phyloP scores from a whole-genome alignment of 2,797 vertebrate species.

The Apogon hyalosoma region DNA sequence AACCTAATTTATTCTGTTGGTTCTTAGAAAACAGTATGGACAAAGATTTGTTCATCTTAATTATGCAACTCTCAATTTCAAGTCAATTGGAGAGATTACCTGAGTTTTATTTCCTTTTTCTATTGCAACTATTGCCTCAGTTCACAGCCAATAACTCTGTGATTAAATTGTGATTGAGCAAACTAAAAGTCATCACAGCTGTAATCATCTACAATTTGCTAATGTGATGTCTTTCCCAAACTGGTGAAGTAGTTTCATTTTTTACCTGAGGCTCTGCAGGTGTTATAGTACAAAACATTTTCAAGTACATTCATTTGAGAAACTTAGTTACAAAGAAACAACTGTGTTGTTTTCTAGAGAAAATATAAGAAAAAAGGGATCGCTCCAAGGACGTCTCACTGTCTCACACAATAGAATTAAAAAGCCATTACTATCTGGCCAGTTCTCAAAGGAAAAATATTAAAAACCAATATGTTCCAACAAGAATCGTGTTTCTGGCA shows the following conservation, averaged over 20 bases:
- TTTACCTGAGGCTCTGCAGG: neutral
- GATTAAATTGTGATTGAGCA: conserved; percentile 3
- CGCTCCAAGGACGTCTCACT: neutral
- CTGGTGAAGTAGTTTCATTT: conserved; percentile 2
- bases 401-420: conserved; percentile 9
- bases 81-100: neutral
- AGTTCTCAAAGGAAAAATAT: conserved; percentile 6
- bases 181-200: conserved; percentile 28
- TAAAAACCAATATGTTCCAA: conserved; percentile 20
- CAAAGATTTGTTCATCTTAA: too few species aligned
- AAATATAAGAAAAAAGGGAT: conserved; percentile 6
- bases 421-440: conserved; percentile 17
- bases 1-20: too few species aligned
- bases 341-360: conserved; percentile 10
- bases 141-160: conserved; percentile 9
- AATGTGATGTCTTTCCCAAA: conserved; percentile 13
- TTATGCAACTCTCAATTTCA: neutral
- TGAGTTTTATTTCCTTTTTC: neutral
- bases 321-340: conserved; percentile 2
- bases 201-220: conserved; percentile 1
- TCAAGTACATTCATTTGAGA: neutral
- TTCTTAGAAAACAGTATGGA: too few species aligned
- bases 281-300: neutral
- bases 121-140: neutral
- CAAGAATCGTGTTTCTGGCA: neutral